Evolutionary conservation across 2,113 vertebrate species (phyloP).

Genomic region (Centropristis striata): DNA sequence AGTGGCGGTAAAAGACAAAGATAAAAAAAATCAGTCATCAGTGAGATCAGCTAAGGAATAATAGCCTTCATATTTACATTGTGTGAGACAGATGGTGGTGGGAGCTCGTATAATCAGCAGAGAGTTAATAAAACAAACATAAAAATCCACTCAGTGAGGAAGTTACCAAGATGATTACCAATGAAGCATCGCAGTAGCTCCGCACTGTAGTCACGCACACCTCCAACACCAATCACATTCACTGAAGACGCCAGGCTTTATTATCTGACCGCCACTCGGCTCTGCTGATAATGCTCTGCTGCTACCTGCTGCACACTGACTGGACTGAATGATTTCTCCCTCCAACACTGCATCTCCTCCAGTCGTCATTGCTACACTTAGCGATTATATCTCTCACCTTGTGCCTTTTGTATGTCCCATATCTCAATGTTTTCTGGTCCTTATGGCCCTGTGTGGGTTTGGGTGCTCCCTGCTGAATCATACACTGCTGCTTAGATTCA

Average conservation of each 20-base stretch:
- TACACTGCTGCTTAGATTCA: constrained; percentile 12
- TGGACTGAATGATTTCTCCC: constrained; percentile 32
- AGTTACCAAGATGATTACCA: constrained; percentile 14
- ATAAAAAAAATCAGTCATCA: background rate
- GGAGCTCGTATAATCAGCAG: constrained; percentile 13
- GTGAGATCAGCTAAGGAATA: constrained; percentile 1
- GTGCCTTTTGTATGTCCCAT: constrained; percentile 32
- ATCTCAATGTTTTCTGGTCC: constrained; percentile 29
- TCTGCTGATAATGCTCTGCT: constrained; percentile 25
- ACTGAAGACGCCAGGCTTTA: constrained; percentile 13
- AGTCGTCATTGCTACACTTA: constrained; percentile 14
- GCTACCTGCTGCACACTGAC: constrained; percentile 11
- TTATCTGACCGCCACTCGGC: constrained; percentile 6
- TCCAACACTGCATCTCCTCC: constrained; percentile 14
- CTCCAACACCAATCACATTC: constrained; percentile 8
- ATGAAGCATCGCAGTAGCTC: constrained; percentile 1
- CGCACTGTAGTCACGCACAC: background rate
- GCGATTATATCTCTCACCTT: constrained; percentile 14
- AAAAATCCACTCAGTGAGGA: background rate
- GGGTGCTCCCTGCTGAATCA: constrained; percentile 10
- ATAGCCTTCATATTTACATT: constrained; percentile 15
- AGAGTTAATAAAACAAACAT: constrained; percentile 40
- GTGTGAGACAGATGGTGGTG: background rate
- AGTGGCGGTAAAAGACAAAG: background rate
- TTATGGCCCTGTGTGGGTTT: constrained; percentile 6